Evolutionary conservation across 2,113 vertebrate genomes (phyloP).

Genomic region (Notechis scutatus): DNA sequence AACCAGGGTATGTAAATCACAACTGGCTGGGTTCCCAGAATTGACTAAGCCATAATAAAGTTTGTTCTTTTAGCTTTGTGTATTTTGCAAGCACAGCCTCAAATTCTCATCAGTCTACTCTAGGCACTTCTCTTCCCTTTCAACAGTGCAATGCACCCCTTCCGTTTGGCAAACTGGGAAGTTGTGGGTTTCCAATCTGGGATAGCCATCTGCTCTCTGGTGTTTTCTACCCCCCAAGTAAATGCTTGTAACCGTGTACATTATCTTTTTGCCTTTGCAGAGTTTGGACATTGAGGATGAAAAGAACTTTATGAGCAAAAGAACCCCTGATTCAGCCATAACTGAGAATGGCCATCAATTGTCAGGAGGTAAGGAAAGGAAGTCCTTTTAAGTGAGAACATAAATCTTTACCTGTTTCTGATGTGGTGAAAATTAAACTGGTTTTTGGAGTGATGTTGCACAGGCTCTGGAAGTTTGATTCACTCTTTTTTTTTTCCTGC

Average conservation of each 20-base stretch:
- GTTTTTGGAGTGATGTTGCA: not conserved
- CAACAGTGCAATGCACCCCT: not conserved
- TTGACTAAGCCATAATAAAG: not conserved
- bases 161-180: not conserved
- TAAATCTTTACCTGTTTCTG: not conserved
- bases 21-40: not conserved
- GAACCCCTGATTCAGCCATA: slow-evolving; percentile 51
- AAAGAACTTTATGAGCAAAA: slow-evolving; percentile 56
- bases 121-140: not conserved
- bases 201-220: not conserved
- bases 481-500: not conserved
- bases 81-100: not conserved
- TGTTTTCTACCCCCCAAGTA: not conserved
- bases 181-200: not conserved
- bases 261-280: slow-evolving; percentile 52
- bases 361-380: slow-evolving; percentile 59
- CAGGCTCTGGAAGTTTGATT: not conserved
- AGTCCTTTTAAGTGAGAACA: not conserved
- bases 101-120: not conserved
- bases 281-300: slow-evolving; percentile 67
- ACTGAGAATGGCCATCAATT: slow-evolving; percentile 70
- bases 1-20: not conserved
- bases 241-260: not conserved
- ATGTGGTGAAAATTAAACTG: not conserved
- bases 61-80: not conserved